These are phyloP conservation scores for Amphiprion percula DNA, from an alignment of 2,113 vertebrate genomes.

Conservation along the genomic window DNA sequence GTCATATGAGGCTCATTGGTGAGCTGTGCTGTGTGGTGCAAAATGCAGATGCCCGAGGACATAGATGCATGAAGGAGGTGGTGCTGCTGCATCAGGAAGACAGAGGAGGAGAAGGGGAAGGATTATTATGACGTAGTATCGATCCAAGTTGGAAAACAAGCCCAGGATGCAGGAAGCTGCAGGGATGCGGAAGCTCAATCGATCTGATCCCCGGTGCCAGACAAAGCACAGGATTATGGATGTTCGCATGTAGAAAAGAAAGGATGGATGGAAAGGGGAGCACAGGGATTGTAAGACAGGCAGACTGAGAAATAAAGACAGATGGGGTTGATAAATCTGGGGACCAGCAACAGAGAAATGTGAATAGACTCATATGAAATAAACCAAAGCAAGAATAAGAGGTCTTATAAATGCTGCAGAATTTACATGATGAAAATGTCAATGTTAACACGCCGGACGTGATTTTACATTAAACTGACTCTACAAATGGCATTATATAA, in stretches of 20 bases:
- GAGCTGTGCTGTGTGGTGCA: conserved; percentile 1
- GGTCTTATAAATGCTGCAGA: conserved; percentile 5
- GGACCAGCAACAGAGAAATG: neutral
- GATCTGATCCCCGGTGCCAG: conserved; percentile 30
- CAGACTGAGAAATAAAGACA: conserved; percentile 18
- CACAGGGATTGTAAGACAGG: conserved; percentile 26
- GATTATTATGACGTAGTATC: conserved; percentile 54
- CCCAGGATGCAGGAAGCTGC: conserved; percentile 47
- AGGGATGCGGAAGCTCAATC: conserved; percentile 37
- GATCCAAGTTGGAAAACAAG: conserved; percentile 62
- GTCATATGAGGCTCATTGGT: conserved; percentile 15
- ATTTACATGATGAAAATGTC: conserved; percentile 32
- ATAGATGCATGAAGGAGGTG: conserved; percentile 26
- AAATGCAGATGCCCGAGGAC: conserved; percentile 45
- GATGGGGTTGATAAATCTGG: conserved; percentile 25
- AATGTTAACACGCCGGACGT: conserved; percentile 14
- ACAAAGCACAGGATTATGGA: conserved; percentile 47
- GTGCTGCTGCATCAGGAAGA: conserved; percentile 18
- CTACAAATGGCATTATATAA: conserved; percentile 48
- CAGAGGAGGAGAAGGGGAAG: neutral
- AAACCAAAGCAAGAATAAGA: neutral
- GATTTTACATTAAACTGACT: conserved; percentile 42
- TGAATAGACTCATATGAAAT: neutral
- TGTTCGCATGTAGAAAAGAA: conserved; percentile 26
- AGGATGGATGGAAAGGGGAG: neutral